A percentile compares a stretch with the other conserved stretches of the same genome.
phyloP scores from a whole-genome alignment of 2,797 vertebrate species.

The Garrulus glandarius region DNA sequence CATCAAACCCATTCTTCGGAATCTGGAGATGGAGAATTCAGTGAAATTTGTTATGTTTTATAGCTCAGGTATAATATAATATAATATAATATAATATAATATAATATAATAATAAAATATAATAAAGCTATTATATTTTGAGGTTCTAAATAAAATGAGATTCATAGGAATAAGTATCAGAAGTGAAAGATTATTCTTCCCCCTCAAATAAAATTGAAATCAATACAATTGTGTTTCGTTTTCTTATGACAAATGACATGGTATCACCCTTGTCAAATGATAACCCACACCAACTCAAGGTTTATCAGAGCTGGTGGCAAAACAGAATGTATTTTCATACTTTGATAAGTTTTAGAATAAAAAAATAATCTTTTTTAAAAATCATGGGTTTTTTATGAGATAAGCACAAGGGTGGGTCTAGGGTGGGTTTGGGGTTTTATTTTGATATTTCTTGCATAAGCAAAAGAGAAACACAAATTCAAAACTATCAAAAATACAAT shows the following conservation, averaged over 20 bases:
- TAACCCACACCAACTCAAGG: not conserved
- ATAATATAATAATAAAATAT: no score
- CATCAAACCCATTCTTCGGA: not conserved
- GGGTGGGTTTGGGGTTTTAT: accelerated
- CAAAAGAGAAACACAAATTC: not conserved
- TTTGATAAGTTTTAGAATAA: not conserved
- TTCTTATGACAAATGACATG: not conserved
- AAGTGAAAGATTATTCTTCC: not conserved
- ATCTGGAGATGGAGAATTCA: not conserved
- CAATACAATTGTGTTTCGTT: not conserved
- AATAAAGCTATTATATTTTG: not conserved
- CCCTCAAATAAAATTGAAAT: not conserved
- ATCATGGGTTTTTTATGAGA: accelerated
- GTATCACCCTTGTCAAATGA: accelerated
- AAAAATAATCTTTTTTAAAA: not conserved
- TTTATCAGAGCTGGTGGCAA: not conserved
- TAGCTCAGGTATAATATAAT: not conserved
- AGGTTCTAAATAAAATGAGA: not conserved
- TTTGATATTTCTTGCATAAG: not conserved
- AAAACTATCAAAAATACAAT: not conserved
- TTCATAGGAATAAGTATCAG: not conserved
- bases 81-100: no score
- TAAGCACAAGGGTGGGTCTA: accelerated
- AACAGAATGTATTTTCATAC: not conserved
- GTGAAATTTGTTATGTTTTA: not conserved